Base-by-base conservation (phyloP, 2,888 invertebrate species). In the Phania funesta region DNA sequence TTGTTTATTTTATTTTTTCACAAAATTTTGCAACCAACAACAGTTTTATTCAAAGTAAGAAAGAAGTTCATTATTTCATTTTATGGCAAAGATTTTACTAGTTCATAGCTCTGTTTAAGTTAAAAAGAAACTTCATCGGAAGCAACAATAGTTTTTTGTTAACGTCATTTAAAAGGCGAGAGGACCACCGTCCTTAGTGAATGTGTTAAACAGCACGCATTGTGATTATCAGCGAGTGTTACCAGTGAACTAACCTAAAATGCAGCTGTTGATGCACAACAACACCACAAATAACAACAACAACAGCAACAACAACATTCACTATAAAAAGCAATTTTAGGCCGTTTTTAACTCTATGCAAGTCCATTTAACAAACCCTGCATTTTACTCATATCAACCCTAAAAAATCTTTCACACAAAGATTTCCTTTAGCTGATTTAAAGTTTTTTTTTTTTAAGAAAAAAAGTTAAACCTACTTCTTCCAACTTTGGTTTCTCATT, bases 321-420 rank as follows among this genome's bases (percentile, higher is more conserved):
- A 62, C 8, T 24, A 29, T 24, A 77, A 70, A 77, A 70, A 54
- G 18, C 71, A 73, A 80, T 80, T 77, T 81, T 73, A 77, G 81
- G 76, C 67, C 20, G 54, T 62, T 76, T 70, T 60, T 46, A 32
- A 38, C 56, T 67, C 54, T 74, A 68, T 60, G 65, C 29, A 78
- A 78, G 65, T 78, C 82, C 82, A 82, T 78, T 82, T 82, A 82
- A 82, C 74, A 78, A 78, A 82, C 82, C 82, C 82, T 78, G 52
- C 73, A 78, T 68, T 71, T 68, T 20, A 64, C 46, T 58, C 35
- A 70, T 82, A 82, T 82, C 82, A 82, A 82, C 82, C 78, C 82
- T 78, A 78, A 82, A 78, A 82, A 82, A 82, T 82, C 82, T 82
- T 82, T 82, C 82, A 82, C 82, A 82, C 78, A 82, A 82, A 82